Percentiles rank a stretch among this genome's conserved stretches.
These are phyloP conservation scores for Ariopsis seemanni DNA, from an alignment of 2,113 vertebrate genomes.

Conservation along the genomic window DNA sequence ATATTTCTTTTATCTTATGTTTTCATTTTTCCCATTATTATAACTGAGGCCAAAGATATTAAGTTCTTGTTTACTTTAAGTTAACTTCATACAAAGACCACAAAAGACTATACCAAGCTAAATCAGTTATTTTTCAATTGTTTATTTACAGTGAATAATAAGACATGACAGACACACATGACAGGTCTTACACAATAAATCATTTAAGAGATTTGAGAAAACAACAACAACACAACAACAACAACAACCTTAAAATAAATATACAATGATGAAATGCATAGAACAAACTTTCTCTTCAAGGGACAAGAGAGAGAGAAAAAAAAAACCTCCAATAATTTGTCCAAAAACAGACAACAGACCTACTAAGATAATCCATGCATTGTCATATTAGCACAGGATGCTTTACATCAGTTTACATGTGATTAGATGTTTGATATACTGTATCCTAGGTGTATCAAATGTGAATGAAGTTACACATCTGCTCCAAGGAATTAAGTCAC, in stretches of 20 bases:
- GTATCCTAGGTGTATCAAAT: slow-evolving; percentile 30
- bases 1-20: neutral
- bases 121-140: slow-evolving; percentile 42
- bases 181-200: slow-evolving; percentile 62
- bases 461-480: slow-evolving; percentile 17
- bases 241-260: slow-evolving; percentile 67
- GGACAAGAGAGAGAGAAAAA: slow-evolving; percentile 9
- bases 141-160: slow-evolving; percentile 75
- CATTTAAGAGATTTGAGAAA: slow-evolving; percentile 34
- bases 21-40: neutral
- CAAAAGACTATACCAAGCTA: neutral
- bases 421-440: slow-evolving; percentile 23
- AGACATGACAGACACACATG: slow-evolving; percentile 58
- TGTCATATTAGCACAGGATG: slow-evolving; percentile 9
- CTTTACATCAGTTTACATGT: slow-evolving; percentile 14
- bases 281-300: slow-evolving; percentile 38
- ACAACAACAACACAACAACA: slow-evolving; percentile 34
- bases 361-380: slow-evolving; percentile 31
- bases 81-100: neutral
- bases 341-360: slow-evolving; percentile 7
- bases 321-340: neutral
- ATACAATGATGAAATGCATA: slow-evolving; percentile 62
- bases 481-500: neutral
- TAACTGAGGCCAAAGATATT: neutral
- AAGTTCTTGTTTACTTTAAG: neutral